phyloP scores from a whole-genome alignment of 2,888 invertebrate species.

The Schrankia costaestrigalis region DNA sequence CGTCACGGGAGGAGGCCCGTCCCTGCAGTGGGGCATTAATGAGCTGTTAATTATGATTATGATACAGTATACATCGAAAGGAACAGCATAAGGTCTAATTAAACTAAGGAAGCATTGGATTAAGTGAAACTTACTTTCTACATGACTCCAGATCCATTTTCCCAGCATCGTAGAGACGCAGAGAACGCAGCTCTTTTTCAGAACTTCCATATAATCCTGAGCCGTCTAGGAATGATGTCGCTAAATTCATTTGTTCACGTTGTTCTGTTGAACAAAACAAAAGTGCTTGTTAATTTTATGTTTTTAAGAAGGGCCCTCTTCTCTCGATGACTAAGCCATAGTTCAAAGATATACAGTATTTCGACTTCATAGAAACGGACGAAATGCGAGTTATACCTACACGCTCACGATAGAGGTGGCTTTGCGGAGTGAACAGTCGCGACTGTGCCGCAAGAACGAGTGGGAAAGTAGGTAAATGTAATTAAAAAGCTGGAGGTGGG shows the following conservation, averaged over 20 bases:
- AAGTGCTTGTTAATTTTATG: background rate
- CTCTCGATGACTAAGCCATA: background rate
- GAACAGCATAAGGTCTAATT: background rate
- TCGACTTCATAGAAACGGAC: too few relatives aligned
- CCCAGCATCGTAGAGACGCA: conserved; percentile 86
- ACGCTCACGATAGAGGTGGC: too few relatives aligned
- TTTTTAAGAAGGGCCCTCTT: background rate
- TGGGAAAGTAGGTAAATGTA: too few relatives aligned
- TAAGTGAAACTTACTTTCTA: conserved; percentile 75
- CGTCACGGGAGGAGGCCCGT: too few relatives aligned
- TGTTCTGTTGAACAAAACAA: conserved; percentile 67
- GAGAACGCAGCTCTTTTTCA: conserved; percentile 84
- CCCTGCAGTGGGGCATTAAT: too few relatives aligned
- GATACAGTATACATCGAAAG: too few relatives aligned
- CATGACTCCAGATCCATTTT: conserved; percentile 85
- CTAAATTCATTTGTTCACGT: conserved; percentile 92
- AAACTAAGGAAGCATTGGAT: too few relatives aligned
- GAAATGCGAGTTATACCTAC: too few relatives aligned
- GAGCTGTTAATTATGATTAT: too few relatives aligned
- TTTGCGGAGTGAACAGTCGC: too few relatives aligned
- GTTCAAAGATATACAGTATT: background rate
- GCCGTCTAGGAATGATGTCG: conserved; percentile 90
- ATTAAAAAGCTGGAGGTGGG: too few relatives aligned
- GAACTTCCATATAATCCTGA: conserved; percentile 91
- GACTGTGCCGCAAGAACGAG: too few relatives aligned